Evolutionary conservation across 2,113 vertebrate genomes (phyloP).

Genomic region (Leptocoma aspasia): DNA sequence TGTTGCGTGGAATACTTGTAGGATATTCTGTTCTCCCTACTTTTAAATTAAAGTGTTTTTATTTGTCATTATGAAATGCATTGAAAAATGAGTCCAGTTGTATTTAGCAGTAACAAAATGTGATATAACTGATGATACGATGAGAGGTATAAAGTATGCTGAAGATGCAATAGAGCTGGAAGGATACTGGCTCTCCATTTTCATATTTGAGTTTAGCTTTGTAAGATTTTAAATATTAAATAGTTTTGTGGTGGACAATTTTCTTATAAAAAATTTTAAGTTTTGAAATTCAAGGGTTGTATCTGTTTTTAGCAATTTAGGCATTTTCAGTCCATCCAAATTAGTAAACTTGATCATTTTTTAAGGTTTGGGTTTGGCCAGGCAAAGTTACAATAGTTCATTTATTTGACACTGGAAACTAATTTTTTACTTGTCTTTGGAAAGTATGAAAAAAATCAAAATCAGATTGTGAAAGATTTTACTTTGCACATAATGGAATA

Average conservation of each 20-base stretch:
- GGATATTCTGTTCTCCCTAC: neutral
- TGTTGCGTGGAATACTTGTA: neutral
- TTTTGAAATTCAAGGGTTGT: neutral
- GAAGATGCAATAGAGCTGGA: neutral
- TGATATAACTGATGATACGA: neutral
- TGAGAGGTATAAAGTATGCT: neutral
- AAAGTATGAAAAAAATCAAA: neutral
- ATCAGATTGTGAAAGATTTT: neutral
- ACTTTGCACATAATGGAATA: neutral
- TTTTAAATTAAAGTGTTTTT: conserved; percentile 30
- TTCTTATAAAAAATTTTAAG: neutral
- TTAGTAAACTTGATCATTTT: neutral
- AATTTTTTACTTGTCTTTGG: neutral
- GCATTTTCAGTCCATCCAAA: neutral
- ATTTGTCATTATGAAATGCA: neutral
- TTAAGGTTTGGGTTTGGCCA: neutral
- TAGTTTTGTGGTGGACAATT: neutral
- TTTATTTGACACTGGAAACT: neutral
- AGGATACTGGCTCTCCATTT: neutral
- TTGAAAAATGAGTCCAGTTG: neutral
- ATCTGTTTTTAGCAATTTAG: neutral
- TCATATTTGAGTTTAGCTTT: neutral
- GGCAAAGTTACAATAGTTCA: neutral
- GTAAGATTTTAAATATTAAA: neutral
- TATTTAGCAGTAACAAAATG: neutral